Conservation (phyloP, 2,888 invertebrate genomes). For the Agrochola lota region DNA sequence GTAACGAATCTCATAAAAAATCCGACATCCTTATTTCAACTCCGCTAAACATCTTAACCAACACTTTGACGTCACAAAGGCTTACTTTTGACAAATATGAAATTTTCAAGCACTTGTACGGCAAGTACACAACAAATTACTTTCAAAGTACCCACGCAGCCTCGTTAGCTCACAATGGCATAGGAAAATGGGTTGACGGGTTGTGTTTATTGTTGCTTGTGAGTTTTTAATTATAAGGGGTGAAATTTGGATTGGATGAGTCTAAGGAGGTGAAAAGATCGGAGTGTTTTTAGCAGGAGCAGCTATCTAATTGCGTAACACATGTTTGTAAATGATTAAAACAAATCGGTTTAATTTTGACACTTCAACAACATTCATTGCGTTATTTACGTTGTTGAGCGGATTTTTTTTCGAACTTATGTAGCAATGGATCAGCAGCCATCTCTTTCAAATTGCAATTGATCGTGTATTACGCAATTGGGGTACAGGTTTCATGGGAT, state of each 20-base stretch:
- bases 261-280: neutral
- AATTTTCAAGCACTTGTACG: conserved; percentile 38
- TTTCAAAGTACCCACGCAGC: conserved; percentile 47
- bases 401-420: no score
- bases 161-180: conserved; percentile 52
- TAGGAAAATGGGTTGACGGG: conserved; percentile 41
- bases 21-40: conserved; percentile 14
- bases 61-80: conserved; percentile 35
- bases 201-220: conserved; percentile 24
- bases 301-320: no score
- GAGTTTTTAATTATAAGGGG: conserved; percentile 47
- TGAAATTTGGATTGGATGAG: conserved; percentile 10
- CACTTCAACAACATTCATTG: no score
- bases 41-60: conserved; percentile 10
- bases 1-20: conserved; percentile 10
- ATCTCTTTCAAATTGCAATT: no score
- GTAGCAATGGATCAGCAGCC: no score
- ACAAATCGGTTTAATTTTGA: no score
- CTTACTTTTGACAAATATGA: conserved; percentile 51
- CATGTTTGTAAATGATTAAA: no score
- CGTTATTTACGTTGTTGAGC: no score
- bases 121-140: conserved; percentile 64
- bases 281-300: neutral
- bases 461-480: no score
- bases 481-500: neutral